A percentile compares a stretch with the other conserved stretches of the same genome.
Evolutionary conservation across 2,888 invertebrate species (phyloP).

Genomic region (Acronicta psi): DNA sequence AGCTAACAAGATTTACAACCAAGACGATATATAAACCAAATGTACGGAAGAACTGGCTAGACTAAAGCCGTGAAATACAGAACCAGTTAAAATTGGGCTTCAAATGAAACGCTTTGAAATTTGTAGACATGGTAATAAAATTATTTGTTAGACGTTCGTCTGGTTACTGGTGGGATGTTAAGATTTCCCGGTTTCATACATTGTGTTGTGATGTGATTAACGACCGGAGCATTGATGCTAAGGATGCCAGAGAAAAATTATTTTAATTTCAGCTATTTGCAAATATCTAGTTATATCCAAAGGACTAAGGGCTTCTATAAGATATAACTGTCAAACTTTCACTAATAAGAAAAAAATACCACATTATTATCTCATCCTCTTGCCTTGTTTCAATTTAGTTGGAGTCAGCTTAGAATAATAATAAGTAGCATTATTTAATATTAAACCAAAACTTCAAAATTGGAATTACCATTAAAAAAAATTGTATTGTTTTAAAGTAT

Average conservation of each 20-base stretch:
- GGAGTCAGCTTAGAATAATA: too few relatives aligned
- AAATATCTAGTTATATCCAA: too few relatives aligned
- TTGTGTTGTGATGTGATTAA: constrained; percentile 35
- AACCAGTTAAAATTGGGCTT: constrained; percentile 56
- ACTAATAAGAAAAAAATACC: too few relatives aligned
- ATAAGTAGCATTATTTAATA: too few relatives aligned
- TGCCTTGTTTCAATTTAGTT: too few relatives aligned
- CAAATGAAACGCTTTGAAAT: constrained; percentile 54
- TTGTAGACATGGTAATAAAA: constrained; percentile 47
- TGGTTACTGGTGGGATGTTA: constrained; percentile 35
- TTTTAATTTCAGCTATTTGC: too few relatives aligned
- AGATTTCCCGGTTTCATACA: constrained; percentile 34
- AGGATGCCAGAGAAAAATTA: constrained; percentile 11
- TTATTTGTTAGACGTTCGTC: constrained; percentile 42
- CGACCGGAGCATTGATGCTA: constrained; percentile 19
- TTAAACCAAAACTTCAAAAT: constrained; percentile 1
- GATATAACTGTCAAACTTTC: too few relatives aligned
- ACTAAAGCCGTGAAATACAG: constrained; percentile 65
- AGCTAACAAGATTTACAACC: constrained; percentile 73
- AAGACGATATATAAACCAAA: constrained; percentile 73
- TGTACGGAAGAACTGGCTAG: constrained; percentile 69
- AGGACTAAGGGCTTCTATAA: too few relatives aligned
- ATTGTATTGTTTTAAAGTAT: constrained; percentile 38
- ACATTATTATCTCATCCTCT: too few relatives aligned
- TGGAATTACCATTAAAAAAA: constrained; percentile 17